phyloP scores from a whole-genome alignment of 2,113 vertebrate species.

The Microtus oregoni region DNA sequence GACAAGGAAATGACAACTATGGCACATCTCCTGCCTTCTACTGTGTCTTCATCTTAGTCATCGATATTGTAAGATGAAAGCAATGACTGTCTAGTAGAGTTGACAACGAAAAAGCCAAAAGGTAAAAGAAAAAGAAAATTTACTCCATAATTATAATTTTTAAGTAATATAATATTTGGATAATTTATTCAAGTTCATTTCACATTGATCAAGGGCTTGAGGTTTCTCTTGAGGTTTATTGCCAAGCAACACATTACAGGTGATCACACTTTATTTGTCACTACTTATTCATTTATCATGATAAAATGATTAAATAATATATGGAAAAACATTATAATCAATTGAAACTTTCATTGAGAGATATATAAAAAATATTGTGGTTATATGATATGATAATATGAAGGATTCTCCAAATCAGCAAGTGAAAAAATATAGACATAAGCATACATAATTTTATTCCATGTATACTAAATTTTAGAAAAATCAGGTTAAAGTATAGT shows the following conservation, averaged over 20 bases:
- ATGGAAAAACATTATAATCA: not conserved
- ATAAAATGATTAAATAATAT: constrained; percentile 44
- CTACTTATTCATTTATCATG: not conserved
- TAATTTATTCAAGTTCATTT: constrained; percentile 31
- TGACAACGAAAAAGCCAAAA: not conserved
- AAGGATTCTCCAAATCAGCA: not conserved
- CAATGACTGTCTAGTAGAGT: not conserved
- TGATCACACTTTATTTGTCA: not conserved
- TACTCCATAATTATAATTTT: constrained; percentile 26
- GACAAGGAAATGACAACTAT: constrained; percentile 28
- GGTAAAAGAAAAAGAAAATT: not conserved
- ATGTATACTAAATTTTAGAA: constrained; percentile 47
- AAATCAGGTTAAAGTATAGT: not conserved
- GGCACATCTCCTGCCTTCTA: not conserved
- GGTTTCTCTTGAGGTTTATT: not conserved
- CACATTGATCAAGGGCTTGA: not conserved
- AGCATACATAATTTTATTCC: not conserved
- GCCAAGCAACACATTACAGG: not conserved
- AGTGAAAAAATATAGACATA: constrained; percentile 1
- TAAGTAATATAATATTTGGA: not conserved
- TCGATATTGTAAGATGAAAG: not conserved
- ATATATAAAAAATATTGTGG: not conserved
- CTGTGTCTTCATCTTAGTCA: not conserved
- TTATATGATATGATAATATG: not conserved
- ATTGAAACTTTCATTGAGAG: not conserved